Conservation (phyloP, 2,797 vertebrate genomes). For the Leucoraja ocellata region DNA sequence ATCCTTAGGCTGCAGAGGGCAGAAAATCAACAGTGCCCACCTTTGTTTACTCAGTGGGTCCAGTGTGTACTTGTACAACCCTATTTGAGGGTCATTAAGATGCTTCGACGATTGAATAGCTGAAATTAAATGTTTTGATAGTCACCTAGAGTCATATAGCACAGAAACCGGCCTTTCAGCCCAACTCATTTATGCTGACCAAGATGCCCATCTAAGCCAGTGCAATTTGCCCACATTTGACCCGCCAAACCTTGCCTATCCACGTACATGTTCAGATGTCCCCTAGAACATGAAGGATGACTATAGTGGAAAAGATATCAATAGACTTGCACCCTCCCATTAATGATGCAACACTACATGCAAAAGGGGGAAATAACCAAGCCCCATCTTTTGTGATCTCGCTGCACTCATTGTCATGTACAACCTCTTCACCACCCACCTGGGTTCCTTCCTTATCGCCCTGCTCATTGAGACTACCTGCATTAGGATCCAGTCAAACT, state of each 20-base stretch:
- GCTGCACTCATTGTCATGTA: neutral
- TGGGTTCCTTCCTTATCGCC: neutral
- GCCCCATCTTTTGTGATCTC: neutral
- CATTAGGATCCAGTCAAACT: neutral
- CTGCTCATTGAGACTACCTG: neutral
- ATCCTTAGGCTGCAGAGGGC: neutral
- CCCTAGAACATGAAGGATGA: neutral
- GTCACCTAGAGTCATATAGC: neutral
- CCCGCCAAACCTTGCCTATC: too few relatives aligned
- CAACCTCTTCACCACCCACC: neutral
- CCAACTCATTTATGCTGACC: too few relatives aligned
- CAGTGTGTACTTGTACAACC: neutral
- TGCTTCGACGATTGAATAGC: neutral
- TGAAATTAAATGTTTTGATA: neutral
- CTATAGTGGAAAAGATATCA: neutral
- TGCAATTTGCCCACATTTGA: too few relatives aligned
- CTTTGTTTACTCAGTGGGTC: neutral
- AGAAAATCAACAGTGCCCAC: neutral
- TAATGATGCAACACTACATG: neutral
- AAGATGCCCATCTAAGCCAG: too few relatives aligned
- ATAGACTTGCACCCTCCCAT: neutral
- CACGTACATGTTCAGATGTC: too few relatives aligned
- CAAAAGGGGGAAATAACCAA: neutral
- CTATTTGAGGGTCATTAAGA: neutral
- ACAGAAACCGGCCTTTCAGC: too few relatives aligned